Evolutionary conservation across 2,113 vertebrate genomes (phyloP).

Genomic region (Collichthys lucidus): DNA sequence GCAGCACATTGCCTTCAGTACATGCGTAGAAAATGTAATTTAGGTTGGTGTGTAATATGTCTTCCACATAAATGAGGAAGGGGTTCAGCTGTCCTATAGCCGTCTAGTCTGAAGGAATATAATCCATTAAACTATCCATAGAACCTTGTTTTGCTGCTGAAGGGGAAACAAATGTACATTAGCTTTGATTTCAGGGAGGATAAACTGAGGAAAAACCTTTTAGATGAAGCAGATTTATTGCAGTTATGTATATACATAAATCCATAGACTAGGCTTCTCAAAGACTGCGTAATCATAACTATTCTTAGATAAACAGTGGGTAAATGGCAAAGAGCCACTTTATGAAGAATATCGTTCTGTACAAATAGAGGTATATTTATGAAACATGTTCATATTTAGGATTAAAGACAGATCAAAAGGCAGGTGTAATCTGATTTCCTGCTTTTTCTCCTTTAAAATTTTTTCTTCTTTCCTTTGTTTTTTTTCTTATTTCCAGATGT

Average conservation of each 20-base stretch:
- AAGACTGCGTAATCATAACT: conserved; percentile 35
- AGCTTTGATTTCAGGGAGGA: conserved; percentile 63
- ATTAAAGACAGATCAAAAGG: conserved; percentile 23
- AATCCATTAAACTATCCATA: conserved; percentile 19
- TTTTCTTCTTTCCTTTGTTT: not conserved
- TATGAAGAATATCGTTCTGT: conserved; percentile 64
- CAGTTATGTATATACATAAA: conserved; percentile 52
- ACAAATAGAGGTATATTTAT: conserved; percentile 72
- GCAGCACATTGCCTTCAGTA: conserved; percentile 57
- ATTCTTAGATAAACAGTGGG: conserved; percentile 28
- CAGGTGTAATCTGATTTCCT: conserved; percentile 24
- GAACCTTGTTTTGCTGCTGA: conserved; percentile 51
- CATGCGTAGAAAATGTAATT: conserved; percentile 39
- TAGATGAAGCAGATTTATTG: conserved; percentile 49
- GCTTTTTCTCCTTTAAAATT: not conserved
- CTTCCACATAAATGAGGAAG: conserved; percentile 48
- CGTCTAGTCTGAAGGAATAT: conserved; percentile 23
- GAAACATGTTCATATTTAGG: conserved; percentile 61
- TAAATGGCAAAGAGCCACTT: conserved; percentile 46
- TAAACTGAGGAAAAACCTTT: conserved; percentile 47
- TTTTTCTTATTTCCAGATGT: conserved; percentile 6
- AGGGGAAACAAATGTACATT: conserved; percentile 48
- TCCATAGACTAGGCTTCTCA: conserved; percentile 43
- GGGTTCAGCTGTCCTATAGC: conserved; percentile 12
- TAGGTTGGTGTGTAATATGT: conserved; percentile 42